Evolutionary conservation across 1,140 invertebrate genomes (phyloP).

Genomic region (Lepidurus packardi): DNA sequence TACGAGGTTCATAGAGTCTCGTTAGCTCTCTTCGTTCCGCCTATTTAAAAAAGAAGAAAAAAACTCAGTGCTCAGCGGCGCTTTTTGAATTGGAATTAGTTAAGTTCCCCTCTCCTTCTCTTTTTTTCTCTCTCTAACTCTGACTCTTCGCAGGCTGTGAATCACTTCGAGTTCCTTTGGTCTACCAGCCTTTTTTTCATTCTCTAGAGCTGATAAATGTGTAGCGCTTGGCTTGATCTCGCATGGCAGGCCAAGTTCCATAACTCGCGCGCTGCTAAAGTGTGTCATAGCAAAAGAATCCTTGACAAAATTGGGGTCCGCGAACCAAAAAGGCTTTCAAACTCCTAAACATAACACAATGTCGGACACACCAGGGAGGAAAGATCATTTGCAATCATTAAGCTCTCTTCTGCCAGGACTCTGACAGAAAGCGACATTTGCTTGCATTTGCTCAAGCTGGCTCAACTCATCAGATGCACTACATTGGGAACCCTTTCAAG

Average conservation of each 20-base stretch:
- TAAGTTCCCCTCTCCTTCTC: background rate
- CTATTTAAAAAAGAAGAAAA: background rate
- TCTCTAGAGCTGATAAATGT: background rate
- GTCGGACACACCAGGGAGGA: background rate
- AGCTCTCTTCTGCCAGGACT: background rate
- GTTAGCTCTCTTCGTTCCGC: conserved; percentile 11
- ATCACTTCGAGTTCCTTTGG: background rate
- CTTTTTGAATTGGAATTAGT: background rate
- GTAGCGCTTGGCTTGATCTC: background rate
- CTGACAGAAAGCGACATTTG: background rate
- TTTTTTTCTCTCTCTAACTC: too few relatives aligned
- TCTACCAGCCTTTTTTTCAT: background rate
- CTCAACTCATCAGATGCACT: background rate
- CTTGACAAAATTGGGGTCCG: background rate
- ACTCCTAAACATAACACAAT: background rate
- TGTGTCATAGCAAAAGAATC: background rate
- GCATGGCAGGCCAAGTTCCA: background rate
- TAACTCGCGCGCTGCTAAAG: background rate
- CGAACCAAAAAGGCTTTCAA: background rate
- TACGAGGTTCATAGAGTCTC: background rate
- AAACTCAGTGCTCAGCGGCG: background rate
- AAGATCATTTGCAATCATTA: conserved; percentile 19
- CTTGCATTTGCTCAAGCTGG: background rate
- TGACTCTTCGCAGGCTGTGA: too few relatives aligned
- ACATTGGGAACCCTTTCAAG: background rate